phyloP scores from a whole-genome alignment of 1,140 invertebrate species.

The Bombus affinis region DNA sequence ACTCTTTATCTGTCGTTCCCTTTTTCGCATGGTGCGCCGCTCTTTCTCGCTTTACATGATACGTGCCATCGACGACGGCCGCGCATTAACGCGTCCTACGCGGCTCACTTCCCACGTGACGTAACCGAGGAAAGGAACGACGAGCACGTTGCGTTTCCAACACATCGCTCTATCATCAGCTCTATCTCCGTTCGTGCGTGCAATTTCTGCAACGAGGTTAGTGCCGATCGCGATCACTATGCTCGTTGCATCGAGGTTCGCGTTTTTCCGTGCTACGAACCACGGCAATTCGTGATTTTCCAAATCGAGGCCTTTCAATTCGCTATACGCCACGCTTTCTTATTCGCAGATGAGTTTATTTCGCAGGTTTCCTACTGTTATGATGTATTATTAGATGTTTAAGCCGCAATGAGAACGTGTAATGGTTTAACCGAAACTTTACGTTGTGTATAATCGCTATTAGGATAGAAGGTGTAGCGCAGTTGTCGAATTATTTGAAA shows the following conservation, averaged over 20 bases:
- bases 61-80: slow-evolving; percentile 54
- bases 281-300: too few species aligned
- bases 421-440: background rate
- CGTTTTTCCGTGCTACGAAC: too few species aligned
- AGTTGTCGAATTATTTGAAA: background rate
- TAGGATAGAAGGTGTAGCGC: too few species aligned
- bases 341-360: background rate
- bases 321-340: background rate
- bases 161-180: background rate
- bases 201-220: background rate
- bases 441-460: too few species aligned
- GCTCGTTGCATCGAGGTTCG: background rate
- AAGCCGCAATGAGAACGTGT: background rate
- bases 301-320: too few species aligned
- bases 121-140: slow-evolving; percentile 59
- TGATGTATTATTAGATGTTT: background rate
- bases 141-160: background rate
- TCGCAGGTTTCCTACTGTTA: background rate
- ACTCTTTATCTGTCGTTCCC: slow-evolving; percentile 51
- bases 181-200: background rate
- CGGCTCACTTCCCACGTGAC: slow-evolving; percentile 69
- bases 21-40: background rate
- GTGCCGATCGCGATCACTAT: background rate
- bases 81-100: slow-evolving; percentile 67
- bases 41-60: slow-evolving; percentile 44